These are phyloP conservation scores for Sebastiscus albofasciatus DNA, from an alignment of 2,797 vertebrate genomes.

Conservation along the genomic window DNA sequence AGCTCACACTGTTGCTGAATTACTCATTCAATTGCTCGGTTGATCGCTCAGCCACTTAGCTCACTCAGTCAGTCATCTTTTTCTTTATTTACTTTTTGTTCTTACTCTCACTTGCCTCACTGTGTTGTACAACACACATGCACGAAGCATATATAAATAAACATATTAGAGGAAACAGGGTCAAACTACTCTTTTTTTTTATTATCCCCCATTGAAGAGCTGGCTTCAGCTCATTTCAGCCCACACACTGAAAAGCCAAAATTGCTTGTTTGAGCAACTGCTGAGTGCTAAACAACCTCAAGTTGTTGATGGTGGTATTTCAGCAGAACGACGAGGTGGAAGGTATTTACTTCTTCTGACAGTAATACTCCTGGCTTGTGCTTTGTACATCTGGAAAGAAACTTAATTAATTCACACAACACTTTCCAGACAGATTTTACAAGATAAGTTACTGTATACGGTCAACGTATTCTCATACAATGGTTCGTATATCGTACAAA, in stretches of 20 bases:
- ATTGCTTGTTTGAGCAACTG: constrained; percentile 19
- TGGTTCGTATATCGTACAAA: fast-evolving
- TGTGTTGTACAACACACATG: neutral
- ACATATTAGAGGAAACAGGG: neutral
- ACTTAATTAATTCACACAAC: neutral
- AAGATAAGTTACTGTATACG: neutral
- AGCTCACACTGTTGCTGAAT: constrained; percentile 26
- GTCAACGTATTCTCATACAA: neutral
- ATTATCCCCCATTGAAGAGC: neutral
- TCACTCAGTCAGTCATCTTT: neutral
- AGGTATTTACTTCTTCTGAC: neutral
- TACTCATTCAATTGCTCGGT: constrained; percentile 41
- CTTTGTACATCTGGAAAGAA: constrained; percentile 1
- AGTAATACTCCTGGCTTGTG: neutral
- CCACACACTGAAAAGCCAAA: constrained; percentile 5
- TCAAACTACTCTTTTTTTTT: neutral
- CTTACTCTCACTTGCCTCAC: neutral
- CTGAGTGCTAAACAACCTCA: constrained; percentile 7
- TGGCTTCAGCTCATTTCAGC: constrained; percentile 1
- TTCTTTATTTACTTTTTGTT: neutral
- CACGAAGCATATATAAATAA: neutral
- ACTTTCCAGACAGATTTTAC: constrained; percentile 3
- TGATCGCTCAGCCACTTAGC: constrained; percentile 14
- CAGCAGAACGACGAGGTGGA: neutral
- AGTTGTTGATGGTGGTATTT: constrained; percentile 26